Percentiles rank a stretch among this genome's conserved stretches.
Evolutionary conservation across 92 coral and sea anemone genomes (phyloP).

Genomic region (Nematostella vectensis): DNA sequence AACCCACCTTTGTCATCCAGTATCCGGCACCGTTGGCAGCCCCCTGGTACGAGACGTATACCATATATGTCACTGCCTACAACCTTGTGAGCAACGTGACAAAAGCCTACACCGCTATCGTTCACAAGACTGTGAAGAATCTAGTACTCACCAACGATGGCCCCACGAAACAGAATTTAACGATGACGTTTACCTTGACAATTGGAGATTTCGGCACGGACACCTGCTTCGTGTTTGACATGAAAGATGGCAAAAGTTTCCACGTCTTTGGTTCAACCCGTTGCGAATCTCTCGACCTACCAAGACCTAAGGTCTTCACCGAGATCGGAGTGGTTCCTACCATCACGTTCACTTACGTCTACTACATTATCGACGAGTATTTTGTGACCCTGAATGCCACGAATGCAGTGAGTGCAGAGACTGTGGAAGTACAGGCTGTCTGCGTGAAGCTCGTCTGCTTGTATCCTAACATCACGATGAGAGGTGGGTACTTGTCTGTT

Average conservation of each 20-base stretch:
- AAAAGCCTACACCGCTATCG: slow-evolving; percentile 1
- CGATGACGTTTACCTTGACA: slow-evolving; percentile 34
- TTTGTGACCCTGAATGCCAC: slow-evolving; percentile 52
- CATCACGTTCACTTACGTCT: slow-evolving; percentile 26
- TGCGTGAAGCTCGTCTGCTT: slow-evolving; percentile 30
- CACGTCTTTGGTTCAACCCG: slow-evolving; percentile 37
- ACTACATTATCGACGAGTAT: slow-evolving; percentile 29
- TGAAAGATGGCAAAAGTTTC: slow-evolving; percentile 41
- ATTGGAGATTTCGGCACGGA: slow-evolving; percentile 49
- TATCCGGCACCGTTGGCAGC: slow-evolving; percentile 7
- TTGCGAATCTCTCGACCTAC: slow-evolving; percentile 11
- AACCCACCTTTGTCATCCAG: slow-evolving; percentile 14
- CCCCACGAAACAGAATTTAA: slow-evolving; percentile 40
- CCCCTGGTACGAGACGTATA: too few relatives aligned
- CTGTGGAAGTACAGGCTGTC: slow-evolving; percentile 36
- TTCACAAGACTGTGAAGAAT: slow-evolving; percentile 33
- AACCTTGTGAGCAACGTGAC: slow-evolving; percentile 53
- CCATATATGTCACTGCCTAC: slow-evolving; percentile 37
- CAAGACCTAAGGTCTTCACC: background rate
- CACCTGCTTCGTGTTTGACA: slow-evolving; percentile 52
- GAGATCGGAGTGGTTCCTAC: background rate
- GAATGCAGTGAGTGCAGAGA: slow-evolving; percentile 49
- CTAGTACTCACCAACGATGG: slow-evolving; percentile 33
- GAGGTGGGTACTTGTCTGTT: slow-evolving; percentile 51
- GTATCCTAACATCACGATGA: slow-evolving; percentile 56